Percentiles rank a stretch among this genome's conserved stretches.
Evolutionary conservation across 1,140 invertebrate genomes (phyloP).

Genomic region (Aphelenchoides avenae): DNA sequence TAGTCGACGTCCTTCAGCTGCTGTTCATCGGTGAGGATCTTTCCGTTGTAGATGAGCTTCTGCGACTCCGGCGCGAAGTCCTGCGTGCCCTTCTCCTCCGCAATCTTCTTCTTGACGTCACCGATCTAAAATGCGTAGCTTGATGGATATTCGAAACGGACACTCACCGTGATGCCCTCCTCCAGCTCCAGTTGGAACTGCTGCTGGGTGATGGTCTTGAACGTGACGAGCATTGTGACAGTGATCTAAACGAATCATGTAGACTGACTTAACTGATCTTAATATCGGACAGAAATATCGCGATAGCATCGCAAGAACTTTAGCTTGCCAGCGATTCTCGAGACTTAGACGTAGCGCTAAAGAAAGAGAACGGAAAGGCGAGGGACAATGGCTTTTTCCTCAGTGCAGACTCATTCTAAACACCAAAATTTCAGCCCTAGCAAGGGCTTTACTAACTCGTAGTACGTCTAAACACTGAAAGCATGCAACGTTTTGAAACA

Average conservation of each 20-base stretch:
- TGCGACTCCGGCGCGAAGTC: constrained; percentile 45
- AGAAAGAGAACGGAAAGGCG: too few relatives aligned
- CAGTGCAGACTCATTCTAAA: too few relatives aligned
- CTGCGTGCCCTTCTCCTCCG: constrained; percentile 31
- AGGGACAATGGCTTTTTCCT: too few relatives aligned
- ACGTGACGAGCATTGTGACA: constrained; percentile 9
- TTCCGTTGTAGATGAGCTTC: constrained; percentile 58
- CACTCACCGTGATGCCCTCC: constrained; percentile 15
- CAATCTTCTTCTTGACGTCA: constrained; percentile 50
- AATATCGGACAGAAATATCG: too few relatives aligned
- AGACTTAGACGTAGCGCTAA: too few relatives aligned
- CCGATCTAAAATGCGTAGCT: constrained; percentile 38
- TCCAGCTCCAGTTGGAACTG: constrained; percentile 39
- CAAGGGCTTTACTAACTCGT: too few relatives aligned
- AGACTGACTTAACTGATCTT: too few relatives aligned
- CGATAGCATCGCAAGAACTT: too few relatives aligned
- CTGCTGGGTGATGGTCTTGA: constrained; percentile 50
- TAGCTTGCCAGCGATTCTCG: too few relatives aligned
- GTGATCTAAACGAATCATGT: neutral
- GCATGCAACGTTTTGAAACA: too few relatives aligned
- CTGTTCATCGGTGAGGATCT: constrained; percentile 45
- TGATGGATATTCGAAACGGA: constrained; percentile 15
- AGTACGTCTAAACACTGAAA: too few relatives aligned
- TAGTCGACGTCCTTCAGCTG: constrained; percentile 38
- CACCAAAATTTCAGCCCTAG: too few relatives aligned